Conservation (phyloP, 2,888 invertebrate species). For the Xestobium rufovillosum region DNA sequence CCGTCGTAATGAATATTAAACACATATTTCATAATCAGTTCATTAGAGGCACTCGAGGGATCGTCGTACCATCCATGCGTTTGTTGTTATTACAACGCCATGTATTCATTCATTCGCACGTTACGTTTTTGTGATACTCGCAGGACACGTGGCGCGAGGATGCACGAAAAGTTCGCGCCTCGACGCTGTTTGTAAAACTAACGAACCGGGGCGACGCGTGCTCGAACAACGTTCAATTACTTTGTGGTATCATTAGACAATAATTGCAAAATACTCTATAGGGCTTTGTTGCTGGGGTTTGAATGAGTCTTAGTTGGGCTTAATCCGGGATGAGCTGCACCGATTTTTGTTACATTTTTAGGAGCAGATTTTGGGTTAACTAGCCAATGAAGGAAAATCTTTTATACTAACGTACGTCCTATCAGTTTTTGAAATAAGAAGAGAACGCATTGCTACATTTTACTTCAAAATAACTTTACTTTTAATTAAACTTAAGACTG, state of each 20-base stretch:
- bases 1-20: conserved; percentile 32
- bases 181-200: conserved; percentile 32
- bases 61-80: no score
- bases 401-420: no score
- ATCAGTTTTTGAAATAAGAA: no score
- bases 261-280: conserved; percentile 31
- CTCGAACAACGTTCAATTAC: conserved; percentile 41
- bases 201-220: conserved; percentile 40
- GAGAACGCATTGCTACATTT: no score
- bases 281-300: no score
- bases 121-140: conserved; percentile 7
- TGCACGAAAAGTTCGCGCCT: conserved; percentile 21
- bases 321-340: no score
- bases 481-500: no score
- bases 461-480: no score
- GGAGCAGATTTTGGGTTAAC: no score
- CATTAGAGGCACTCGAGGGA: conserved; percentile 19
- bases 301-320: no score
- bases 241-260: conserved; percentile 42
- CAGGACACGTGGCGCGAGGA: background rate
- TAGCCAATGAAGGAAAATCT: no score
- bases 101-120: conserved; percentile 27
- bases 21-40: conserved; percentile 31
- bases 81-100: conserved; percentile 32
- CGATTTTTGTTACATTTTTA: no score